These are phyloP conservation scores for Cynoglossus semilaevis DNA, from an alignment of 2,113 vertebrate genomes.

Conservation along the genomic window DNA sequence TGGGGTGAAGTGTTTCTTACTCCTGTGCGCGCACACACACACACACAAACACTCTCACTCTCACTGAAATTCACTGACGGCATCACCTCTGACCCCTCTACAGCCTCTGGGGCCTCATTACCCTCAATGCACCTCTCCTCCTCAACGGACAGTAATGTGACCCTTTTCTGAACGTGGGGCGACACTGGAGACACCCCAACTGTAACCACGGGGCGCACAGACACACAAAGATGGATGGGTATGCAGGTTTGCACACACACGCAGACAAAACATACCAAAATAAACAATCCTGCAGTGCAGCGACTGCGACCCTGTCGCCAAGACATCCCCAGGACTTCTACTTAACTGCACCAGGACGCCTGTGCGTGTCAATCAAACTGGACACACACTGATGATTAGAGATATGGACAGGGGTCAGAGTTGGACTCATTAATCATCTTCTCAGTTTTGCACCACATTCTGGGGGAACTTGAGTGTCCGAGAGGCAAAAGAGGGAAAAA, in stretches of 20 bases:
- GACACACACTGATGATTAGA: constrained; percentile 46
- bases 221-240: neutral
- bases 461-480: constrained; percentile 12
- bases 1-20: constrained; percentile 31
- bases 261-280: constrained; percentile 50
- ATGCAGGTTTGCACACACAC: constrained; percentile 1
- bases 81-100: constrained; percentile 53
- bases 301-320: constrained; percentile 21
- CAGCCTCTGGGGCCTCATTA: constrained; percentile 62
- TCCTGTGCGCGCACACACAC: neutral
- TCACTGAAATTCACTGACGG: constrained; percentile 7
- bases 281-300: constrained; percentile 41
- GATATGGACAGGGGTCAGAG: constrained; percentile 41
- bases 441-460: constrained; percentile 11
- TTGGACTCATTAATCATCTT: constrained; percentile 54
- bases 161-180: constrained; percentile 23
- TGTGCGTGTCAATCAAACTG: constrained; percentile 67
- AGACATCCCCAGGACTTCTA: constrained; percentile 22
- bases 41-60: constrained; percentile 27
- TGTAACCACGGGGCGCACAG: constrained; percentile 1
- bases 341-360: constrained; percentile 46
- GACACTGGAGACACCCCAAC: constrained; percentile 31
- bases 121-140: constrained; percentile 58
- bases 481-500: neutral
- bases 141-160: constrained; percentile 50